Conservation (phyloP, 2,888 invertebrate species). For the Galerucella pusilla region DNA sequence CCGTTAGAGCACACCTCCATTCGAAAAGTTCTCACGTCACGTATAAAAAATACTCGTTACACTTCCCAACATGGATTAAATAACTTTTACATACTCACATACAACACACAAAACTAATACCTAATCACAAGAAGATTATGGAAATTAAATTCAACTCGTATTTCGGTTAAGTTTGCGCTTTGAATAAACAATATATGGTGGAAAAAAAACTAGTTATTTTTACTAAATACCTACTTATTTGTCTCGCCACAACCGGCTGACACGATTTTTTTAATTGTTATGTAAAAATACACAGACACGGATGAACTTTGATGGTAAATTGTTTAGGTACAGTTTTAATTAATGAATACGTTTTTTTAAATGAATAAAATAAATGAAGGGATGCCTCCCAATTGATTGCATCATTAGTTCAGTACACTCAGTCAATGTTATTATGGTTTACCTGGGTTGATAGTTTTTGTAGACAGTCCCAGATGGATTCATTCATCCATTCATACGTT, state of each 20-base stretch:
- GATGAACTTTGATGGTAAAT: too few species aligned
- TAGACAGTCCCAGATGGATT: too few species aligned
- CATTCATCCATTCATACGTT: too few species aligned
- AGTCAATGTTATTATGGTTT: too few species aligned
- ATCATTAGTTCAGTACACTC: too few species aligned
- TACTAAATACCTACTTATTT: slow-evolving; percentile 36
- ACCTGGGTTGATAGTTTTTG: too few species aligned
- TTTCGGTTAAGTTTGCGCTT: slow-evolving; percentile 9
- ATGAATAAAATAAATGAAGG: too few species aligned
- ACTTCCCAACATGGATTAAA: slow-evolving; percentile 28
- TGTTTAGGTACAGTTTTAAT: too few species aligned
- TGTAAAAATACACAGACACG: slow-evolving; percentile 1
- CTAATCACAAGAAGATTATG: slow-evolving; percentile 16
- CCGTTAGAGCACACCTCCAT: slow-evolving; percentile 10
- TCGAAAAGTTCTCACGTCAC: slow-evolving; percentile 12
- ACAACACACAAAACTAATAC: neutral
- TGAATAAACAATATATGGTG: slow-evolving; percentile 27
- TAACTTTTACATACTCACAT: slow-evolving; percentile 15
- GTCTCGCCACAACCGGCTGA: slow-evolving; percentile 6
- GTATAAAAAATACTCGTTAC: slow-evolving; percentile 19
- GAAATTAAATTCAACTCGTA: slow-evolving; percentile 19
- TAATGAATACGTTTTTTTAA: too few species aligned
- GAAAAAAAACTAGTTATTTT: slow-evolving; percentile 33
- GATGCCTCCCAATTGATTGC: too few species aligned
- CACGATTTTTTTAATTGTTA: slow-evolving; percentile 7